Evolutionary conservation across 1,140 invertebrate genomes (phyloP).

Genomic region (Papilio polytes): DNA sequence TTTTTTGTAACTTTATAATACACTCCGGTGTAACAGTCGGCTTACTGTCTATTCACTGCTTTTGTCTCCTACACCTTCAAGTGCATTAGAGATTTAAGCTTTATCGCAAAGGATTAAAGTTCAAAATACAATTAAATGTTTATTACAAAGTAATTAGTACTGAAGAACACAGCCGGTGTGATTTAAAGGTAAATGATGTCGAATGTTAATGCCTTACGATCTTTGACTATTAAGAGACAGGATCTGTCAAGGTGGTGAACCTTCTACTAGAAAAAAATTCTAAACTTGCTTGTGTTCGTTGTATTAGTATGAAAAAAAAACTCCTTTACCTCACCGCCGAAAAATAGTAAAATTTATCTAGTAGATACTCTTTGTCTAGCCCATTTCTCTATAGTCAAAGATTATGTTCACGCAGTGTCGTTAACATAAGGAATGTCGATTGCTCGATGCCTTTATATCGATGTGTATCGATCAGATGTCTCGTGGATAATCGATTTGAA

Average conservation of each 20-base stretch:
- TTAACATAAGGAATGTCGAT: slow-evolving; percentile 11
- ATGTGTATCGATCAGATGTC: slow-evolving; percentile 1
- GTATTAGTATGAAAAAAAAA: too few species aligned
- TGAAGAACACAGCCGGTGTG: not conserved
- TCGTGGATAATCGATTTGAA: slow-evolving; percentile 52
- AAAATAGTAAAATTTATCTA: not conserved
- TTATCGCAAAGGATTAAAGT: not conserved
- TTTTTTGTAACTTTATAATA: not conserved
- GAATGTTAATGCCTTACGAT: slow-evolving; percentile 32
- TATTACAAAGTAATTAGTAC: slow-evolving; percentile 36
- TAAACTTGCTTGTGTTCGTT: not conserved
- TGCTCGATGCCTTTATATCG: slow-evolving; percentile 14
- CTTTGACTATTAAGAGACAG: not conserved
- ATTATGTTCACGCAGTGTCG: not conserved
- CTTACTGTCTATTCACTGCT: not conserved
- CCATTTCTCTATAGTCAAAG: not conserved
- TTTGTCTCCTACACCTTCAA: not conserved
- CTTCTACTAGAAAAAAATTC: not conserved
- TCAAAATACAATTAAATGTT: slow-evolving; percentile 11
- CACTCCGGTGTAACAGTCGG: slow-evolving; percentile 40
- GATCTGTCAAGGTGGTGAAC: not conserved
- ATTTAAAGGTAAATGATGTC: slow-evolving; percentile 31
- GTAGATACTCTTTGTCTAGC: not conserved
- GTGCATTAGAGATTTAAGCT: not conserved
- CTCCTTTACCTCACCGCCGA: too few species aligned